phyloP scores from a whole-genome alignment of 2,888 invertebrate species.

The Caenorhabditis parvicauda region DNA sequence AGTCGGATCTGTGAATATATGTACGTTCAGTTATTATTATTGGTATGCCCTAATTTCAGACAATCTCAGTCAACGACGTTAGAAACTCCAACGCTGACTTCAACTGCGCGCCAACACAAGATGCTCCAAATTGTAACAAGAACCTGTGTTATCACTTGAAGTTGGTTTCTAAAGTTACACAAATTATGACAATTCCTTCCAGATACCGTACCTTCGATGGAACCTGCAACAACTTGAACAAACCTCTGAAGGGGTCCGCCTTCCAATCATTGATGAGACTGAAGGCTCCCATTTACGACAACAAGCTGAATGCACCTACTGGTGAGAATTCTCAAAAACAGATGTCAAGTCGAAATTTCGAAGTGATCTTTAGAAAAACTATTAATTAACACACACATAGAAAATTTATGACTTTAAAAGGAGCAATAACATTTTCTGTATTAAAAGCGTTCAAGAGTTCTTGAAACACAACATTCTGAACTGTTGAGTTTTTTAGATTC shows the following conservation, averaged over 20 bases:
- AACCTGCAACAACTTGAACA: conserved; percentile 59
- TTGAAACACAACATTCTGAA: too few relatives aligned
- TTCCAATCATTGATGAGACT: conserved; percentile 57
- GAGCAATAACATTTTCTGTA: too few relatives aligned
- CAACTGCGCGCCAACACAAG: conserved; percentile 55
- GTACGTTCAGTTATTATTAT: neutral
- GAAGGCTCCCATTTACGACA: conserved; percentile 58
- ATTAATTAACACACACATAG: too few relatives aligned
- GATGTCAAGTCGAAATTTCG: conserved; percentile 1
- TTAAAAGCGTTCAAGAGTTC: too few relatives aligned
- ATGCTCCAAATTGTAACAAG: conserved; percentile 47
- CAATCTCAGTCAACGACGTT: conserved; percentile 58
- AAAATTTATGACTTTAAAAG: too few relatives aligned
- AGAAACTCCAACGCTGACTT: conserved; percentile 57
- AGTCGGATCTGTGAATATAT: too few relatives aligned
- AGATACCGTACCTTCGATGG: conserved; percentile 60
- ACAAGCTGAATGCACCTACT: conserved; percentile 58
- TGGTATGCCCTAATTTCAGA: conserved; percentile 32
- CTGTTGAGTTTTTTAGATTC: too few relatives aligned
- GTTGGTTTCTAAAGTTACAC: conserved; percentile 8
- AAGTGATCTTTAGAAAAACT: neutral
- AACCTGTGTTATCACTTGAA: conserved; percentile 59
- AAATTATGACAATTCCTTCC: neutral
- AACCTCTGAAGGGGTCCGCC: conserved; percentile 57
- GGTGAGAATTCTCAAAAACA: conserved; percentile 35